phyloP scores from a whole-genome alignment of 2,113 vertebrate species.

The Poeciliopsis prolifica region DNA sequence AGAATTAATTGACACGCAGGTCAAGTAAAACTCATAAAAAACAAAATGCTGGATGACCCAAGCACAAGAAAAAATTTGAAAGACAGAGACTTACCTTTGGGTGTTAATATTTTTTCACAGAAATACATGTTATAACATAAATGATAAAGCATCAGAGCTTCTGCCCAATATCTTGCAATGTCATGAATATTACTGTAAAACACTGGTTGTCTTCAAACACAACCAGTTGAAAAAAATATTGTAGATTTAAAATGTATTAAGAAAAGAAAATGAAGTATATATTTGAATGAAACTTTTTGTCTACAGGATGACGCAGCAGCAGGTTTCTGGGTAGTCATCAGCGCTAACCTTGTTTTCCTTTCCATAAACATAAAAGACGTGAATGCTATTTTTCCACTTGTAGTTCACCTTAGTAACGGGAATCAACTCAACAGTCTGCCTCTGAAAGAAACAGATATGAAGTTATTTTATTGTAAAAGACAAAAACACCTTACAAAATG shows the following conservation, averaged over 20 bases:
- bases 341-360: constrained; percentile 76
- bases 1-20: not conserved
- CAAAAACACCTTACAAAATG: not conserved
- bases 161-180: not conserved
- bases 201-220: not conserved
- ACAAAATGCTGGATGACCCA: not conserved
- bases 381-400: constrained; percentile 74
- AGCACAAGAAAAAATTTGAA: not conserved
- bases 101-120: not conserved
- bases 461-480: not conserved
- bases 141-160: not conserved
- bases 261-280: not conserved
- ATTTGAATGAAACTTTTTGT: not conserved
- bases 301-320: constrained; percentile 78
- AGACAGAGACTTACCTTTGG: not conserved
- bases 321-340: constrained; percentile 77
- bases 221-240: not conserved
- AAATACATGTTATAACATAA: too few species aligned
- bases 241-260: not conserved
- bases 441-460: constrained; percentile 60
- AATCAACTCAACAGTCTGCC: constrained; percentile 82
- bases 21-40: not conserved
- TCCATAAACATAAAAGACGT: constrained; percentile 79
- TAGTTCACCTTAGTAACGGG: constrained; percentile 81
- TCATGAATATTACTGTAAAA: not conserved